phyloP scores from a whole-genome alignment of 2,888 invertebrate species.

The Sylvicola cinctus region DNA sequence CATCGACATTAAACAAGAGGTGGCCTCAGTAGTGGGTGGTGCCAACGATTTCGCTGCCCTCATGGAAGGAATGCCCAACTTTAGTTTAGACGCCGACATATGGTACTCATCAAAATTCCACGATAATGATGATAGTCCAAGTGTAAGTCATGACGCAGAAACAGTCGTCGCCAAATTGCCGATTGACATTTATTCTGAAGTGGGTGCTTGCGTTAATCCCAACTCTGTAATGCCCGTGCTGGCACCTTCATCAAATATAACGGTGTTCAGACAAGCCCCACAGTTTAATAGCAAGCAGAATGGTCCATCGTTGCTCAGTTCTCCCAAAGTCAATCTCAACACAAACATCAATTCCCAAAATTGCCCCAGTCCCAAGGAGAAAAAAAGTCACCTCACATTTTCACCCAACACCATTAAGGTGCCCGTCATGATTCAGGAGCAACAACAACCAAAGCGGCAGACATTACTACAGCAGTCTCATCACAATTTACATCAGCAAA shows the following conservation, averaged over 20 bases:
- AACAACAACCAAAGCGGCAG: conserved; percentile 16
- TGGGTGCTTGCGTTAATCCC: conserved; percentile 56
- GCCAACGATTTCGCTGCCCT: conserved; percentile 39
- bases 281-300: conserved; percentile 15
- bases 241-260: conserved; percentile 22
- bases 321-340: conserved; percentile 18
- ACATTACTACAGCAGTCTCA: conserved; percentile 23
- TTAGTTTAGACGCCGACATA: conserved; percentile 21
- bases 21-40: conserved; percentile 57
- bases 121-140: no score
- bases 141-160: no score
- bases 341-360: conserved; percentile 16
- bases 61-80: conserved; percentile 22
- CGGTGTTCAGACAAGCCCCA: no score
- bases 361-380: conserved; percentile 39
- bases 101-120: conserved; percentile 8
- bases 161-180: conserved; percentile 14
- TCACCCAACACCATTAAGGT: conserved; percentile 49
- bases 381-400: conserved; percentile 49
- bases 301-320: conserved; percentile 11
- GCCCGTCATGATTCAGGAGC: conserved; percentile 27
- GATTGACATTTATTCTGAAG: conserved; percentile 51
- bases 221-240: conserved; percentile 74
- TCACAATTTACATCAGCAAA: conserved; percentile 5
- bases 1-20: conserved; percentile 71